Evolutionary conservation across 2,113 vertebrate species (phyloP), one percentile per base, ranked within the genome.

Genomic region (Dicrurus megarhynchus): DNA sequence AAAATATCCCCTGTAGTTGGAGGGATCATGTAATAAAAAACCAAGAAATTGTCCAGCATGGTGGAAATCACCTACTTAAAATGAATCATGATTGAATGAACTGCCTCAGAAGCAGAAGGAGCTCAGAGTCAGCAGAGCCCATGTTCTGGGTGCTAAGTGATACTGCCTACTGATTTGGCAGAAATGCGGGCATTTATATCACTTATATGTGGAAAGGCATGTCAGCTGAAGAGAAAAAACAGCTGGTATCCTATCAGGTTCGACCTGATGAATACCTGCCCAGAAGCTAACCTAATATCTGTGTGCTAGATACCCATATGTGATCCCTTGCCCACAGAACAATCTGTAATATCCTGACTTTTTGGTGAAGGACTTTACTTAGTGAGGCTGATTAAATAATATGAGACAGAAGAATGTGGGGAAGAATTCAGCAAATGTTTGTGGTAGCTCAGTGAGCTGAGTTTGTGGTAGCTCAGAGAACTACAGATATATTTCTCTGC

Each of bases 61-160:
- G 55, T 90, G 46, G 83, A 96, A 97, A 89, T 90, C 61, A 79
- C 86, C 71, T 71, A 76, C 64, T 90, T 75, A 89, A 95, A 90
- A 87, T 68, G 49, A 84, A 84, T 57, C 69, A 88, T 63, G 27
- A 86, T 39, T 91, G 84, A 95, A 64, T 0, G 0, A 74, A 56
- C 44, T 78, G 83, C 64, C 83, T 49, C 44, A 82, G 92, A 85
- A 94, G 16, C 60, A 42, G 75, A 92, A 92, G 60, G 53, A 88
- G 37, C 92, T 94, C 9, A 3, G 81, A 92, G 60, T 84, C 80
- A 52, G 47, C 44, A 89, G 37, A 94, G 68, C 52, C 83, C 71
- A 24, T 56, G 56, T 78, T 90, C 64, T 59, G 52, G 39, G 56
- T 61, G 50, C 56, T 44, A 84, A 94, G 49, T 78, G 70, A 37